A percentile compares a stretch with the other conserved stretches of the same genome.
Conservation (phyloP, 2,888 invertebrate genomes). For the Acleris literana region DNA sequence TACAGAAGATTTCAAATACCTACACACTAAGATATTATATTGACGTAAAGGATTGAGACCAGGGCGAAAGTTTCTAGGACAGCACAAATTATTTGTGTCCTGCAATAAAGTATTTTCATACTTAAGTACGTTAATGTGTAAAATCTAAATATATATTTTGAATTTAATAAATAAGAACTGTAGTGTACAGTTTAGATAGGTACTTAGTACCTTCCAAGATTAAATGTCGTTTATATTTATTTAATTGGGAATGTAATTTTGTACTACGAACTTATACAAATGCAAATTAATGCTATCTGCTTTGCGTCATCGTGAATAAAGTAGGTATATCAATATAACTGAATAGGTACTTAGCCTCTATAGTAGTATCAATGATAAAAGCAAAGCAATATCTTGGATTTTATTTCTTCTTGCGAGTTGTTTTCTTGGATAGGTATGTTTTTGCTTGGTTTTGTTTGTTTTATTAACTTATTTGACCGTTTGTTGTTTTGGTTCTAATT, state of each 20-base stretch:
- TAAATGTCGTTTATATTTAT: neutral
- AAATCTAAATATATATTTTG: too few relatives aligned
- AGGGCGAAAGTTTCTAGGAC: constrained; percentile 4
- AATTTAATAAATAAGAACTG: too few relatives aligned
- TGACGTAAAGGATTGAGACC: too few relatives aligned
- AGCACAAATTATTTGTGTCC: constrained; percentile 1
- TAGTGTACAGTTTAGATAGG: too few relatives aligned
- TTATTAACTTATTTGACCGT: constrained; percentile 72
- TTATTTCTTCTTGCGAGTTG: constrained; percentile 42
- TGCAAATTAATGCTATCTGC: constrained; percentile 18
- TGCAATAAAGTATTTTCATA: neutral
- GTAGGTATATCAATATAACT: constrained; percentile 19
- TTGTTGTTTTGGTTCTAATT: constrained; percentile 72
- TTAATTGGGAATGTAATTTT: neutral
- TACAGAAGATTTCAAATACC: too few relatives aligned
- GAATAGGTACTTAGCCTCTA: constrained; percentile 21
- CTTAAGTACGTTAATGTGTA: too few relatives aligned
- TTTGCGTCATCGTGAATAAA: constrained; percentile 23
- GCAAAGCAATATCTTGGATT: constrained; percentile 32
- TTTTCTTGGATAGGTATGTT: constrained; percentile 59
- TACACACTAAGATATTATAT: too few relatives aligned
- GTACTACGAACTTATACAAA: constrained; percentile 2
- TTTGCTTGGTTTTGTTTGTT: constrained; percentile 71
- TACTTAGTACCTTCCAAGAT: too few relatives aligned
- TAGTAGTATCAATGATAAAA: constrained; percentile 32